Evolutionary conservation across 2,113 vertebrate genomes (phyloP).

Genomic region (Okapia johnstoni): DNA sequence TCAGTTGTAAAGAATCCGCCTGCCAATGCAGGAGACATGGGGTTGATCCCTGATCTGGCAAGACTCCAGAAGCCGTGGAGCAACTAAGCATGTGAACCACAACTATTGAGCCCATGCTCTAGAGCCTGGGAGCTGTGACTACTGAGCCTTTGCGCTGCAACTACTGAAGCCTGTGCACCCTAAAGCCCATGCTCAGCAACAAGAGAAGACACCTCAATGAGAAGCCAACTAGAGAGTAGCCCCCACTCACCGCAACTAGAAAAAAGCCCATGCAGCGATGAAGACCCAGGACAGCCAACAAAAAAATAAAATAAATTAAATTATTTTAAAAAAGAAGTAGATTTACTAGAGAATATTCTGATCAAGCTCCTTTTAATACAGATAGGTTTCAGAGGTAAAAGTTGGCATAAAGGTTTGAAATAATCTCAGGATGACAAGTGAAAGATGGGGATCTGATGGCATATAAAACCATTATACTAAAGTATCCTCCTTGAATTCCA

Average conservation of each 20-base stretch:
- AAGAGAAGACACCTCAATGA: not conserved
- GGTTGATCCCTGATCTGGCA: not conserved
- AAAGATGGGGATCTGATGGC: not conserved
- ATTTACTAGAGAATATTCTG: not conserved
- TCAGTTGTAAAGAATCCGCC: not conserved
- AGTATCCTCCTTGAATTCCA: not conserved
- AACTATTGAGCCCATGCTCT: not conserved
- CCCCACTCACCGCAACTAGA: fast-evolving
- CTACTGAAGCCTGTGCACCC: not conserved
- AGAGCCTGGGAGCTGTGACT: not conserved
- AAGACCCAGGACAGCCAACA: not conserved
- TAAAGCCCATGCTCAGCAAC: not conserved
- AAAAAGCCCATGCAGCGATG: not conserved
- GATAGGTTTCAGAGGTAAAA: not conserved
- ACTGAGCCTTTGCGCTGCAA: not conserved
- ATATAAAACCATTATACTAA: not conserved
- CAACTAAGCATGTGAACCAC: not conserved
- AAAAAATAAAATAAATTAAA: not conserved
- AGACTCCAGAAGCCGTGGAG: not conserved
- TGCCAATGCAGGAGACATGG: not conserved
- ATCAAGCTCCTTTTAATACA: not conserved
- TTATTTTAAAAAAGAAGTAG: not conserved
- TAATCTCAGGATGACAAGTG: not conserved
- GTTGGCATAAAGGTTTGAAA: not conserved
- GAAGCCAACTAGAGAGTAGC: not conserved